These are phyloP conservation scores for Drosophila subquinaria DNA, from an alignment of 2,888 invertebrate species.

Conservation along the genomic window DNA sequence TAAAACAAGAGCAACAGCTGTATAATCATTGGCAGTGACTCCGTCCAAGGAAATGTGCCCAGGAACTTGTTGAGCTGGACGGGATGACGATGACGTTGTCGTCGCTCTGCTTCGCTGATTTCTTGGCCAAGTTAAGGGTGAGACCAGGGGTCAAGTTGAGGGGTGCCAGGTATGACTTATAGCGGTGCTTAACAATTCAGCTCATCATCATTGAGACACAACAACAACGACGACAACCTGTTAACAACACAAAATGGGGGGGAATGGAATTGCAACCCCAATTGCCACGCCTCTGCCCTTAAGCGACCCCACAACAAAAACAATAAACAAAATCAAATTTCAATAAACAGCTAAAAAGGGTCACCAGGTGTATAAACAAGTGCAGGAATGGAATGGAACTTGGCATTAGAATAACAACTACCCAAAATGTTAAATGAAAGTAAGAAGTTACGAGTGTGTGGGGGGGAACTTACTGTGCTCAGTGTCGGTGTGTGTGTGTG, in stretches of 20 bases:
- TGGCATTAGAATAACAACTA: constrained; percentile 22
- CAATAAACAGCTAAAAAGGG: constrained; percentile 66
- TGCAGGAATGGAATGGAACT: constrained; percentile 1
- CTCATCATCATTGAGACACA: constrained; percentile 41
- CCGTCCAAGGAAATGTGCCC: constrained; percentile 18
- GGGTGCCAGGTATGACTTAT: constrained; percentile 22
- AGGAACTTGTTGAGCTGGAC: constrained; percentile 78
- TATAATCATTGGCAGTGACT: constrained; percentile 42
- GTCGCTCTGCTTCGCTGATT: constrained; percentile 71
- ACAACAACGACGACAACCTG: constrained; percentile 51
- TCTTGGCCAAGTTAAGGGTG: constrained; percentile 33
- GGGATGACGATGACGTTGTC: constrained; percentile 37
- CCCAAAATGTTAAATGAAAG: background rate
- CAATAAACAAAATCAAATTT: constrained; percentile 73
- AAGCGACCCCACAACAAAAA: background rate
- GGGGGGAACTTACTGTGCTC: no score
- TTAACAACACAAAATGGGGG: constrained; percentile 30
- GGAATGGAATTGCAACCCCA: constrained; percentile 5
- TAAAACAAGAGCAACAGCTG: constrained; percentile 70
- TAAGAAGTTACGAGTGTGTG: background rate
- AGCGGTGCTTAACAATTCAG: constrained; percentile 35
- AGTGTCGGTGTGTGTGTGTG: background rate
- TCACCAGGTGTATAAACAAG: constrained; percentile 74
- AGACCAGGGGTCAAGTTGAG: constrained; percentile 8
- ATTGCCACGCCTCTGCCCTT: background rate